Percentiles rank a stretch among this genome's conserved stretches.
Conservation (phyloP, 2,888 invertebrate species). For the Melieria crassipennis region DNA sequence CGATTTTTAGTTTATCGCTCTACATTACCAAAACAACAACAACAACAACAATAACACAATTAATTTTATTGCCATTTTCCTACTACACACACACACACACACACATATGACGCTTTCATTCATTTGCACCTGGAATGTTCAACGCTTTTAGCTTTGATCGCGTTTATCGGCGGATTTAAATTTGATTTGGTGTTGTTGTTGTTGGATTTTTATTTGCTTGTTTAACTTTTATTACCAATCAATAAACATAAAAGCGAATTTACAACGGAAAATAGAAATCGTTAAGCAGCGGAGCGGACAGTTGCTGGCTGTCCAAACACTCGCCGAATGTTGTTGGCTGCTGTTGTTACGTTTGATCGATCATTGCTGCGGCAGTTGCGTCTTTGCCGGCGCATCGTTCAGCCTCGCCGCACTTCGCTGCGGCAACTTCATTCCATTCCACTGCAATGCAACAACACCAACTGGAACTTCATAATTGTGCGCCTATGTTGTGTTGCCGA, state of each 20-base stretch:
- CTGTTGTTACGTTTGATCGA: conserved; percentile 45
- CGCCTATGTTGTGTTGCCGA: too few relatives aligned
- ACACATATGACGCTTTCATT: neutral
- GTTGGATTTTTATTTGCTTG: conserved; percentile 48
- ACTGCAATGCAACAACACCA: too few relatives aligned
- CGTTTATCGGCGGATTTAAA: neutral
- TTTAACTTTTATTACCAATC: conserved; percentile 58
- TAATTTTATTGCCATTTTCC: too few relatives aligned
- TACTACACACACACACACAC: neutral
- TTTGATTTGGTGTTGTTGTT: too few relatives aligned
- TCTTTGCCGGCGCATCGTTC: too few relatives aligned
- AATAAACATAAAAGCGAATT: conserved; percentile 38
- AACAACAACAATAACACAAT: too few relatives aligned
- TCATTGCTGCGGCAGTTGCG: conserved; percentile 24
- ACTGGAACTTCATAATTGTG: too few relatives aligned
- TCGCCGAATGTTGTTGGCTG: neutral
- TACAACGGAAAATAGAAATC: conserved; percentile 36
- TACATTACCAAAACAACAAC: too few relatives aligned
- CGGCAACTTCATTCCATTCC: too few relatives aligned
- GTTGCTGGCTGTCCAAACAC: too few relatives aligned
- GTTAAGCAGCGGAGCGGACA: conserved; percentile 14
- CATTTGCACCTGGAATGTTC: neutral
- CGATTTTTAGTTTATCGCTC: too few relatives aligned
- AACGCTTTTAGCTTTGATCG: neutral
- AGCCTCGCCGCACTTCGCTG: too few relatives aligned